A percentile compares a stretch with the other conserved stretches of the same genome.
Evolutionary conservation across 2,888 invertebrate species (phyloP).

Genomic region (Melinopterus prodromus): DNA sequence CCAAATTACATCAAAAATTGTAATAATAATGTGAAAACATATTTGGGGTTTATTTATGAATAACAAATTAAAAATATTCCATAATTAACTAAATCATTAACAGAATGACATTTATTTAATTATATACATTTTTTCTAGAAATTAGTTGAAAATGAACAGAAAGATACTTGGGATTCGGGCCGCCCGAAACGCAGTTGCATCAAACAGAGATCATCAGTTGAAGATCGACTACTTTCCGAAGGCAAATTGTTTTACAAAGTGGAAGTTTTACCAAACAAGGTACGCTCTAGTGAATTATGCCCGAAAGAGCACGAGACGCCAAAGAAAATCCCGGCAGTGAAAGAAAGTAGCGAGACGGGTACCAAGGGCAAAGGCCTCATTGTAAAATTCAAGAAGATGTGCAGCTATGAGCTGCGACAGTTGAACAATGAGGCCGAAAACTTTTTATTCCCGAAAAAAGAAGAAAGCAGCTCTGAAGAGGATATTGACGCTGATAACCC

Average conservation of each 20-base stretch:
- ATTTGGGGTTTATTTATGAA: no score
- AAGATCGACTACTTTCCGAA: conserved; percentile 65
- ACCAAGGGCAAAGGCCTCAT: conserved; percentile 62
- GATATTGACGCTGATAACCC: conserved; percentile 65
- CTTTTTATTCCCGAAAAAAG: conserved; percentile 82
- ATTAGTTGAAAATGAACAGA: conserved; percentile 37
- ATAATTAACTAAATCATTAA: no score
- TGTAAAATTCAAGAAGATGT: conserved; percentile 78
- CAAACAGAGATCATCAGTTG: conserved; percentile 58
- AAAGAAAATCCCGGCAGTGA: conserved; percentile 38
- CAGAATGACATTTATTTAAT: not conserved
- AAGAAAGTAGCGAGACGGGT: conserved; percentile 47
- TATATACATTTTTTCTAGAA: conserved; percentile 24
- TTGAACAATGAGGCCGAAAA: conserved; percentile 87
- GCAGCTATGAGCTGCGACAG: conserved; percentile 76
- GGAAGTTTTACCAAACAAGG: conserved; percentile 74
- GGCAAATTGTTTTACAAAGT: conserved; percentile 72
- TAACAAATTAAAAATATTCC: no score
- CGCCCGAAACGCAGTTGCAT: conserved; percentile 55
- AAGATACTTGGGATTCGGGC: conserved; percentile 56
- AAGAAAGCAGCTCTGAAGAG: conserved; percentile 67
- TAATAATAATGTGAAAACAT: no score
- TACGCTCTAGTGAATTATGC: conserved; percentile 65
- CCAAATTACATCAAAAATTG: no score
- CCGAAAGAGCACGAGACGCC: conserved; percentile 36